Base-by-base conservation (phyloP, 2,113 vertebrate species). In the Eira barbara region DNA sequence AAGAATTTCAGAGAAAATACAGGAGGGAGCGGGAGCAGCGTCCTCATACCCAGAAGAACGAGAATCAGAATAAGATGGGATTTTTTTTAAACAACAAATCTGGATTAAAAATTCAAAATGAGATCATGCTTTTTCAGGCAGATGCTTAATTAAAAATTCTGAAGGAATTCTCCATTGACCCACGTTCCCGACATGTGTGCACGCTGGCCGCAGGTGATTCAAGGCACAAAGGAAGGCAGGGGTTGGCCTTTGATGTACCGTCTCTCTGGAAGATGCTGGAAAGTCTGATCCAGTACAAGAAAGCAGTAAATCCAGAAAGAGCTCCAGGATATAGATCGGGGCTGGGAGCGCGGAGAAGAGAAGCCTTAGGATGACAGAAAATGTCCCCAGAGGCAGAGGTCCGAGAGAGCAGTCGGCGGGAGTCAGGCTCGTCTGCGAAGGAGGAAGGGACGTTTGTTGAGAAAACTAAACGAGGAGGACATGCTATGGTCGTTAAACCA, bases 201-300 rank as follows among this genome's bases (percentile, higher is more conserved):
- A 7, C 20, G 23, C n/a, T 23, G 17, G 12, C 25, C 23, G 7
- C n/a, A 34, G 61, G 2, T 3, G 59, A 29, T 10, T 18, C 7
- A 49, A 57, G 65, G 52, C 0, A 12, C 4, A 23, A 29, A 23
- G 20, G 11, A n/a, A 29, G 6, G 20, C 13, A n/a, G 14, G 74
- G 34, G 8, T 3, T 34, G 59, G 4, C 13, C 49, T 55, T 8
- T 15, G 7, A 23, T 0, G 10, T 0, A 13, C n/a, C 5, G 0
- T 59, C 81, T 93, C 63, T 61, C 76, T 39, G 11, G 71, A 61
- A 59, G 79, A 29, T 1, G 12, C 65, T 23, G 3, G 18, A 86
- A 49, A 12, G 7, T 52, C 8, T 3, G 80, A 45, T 5, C 80
- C 57, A 12, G 57, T 0, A 86, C 67, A 39, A 90, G 63, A 3